These are phyloP conservation scores for Neogale vison DNA, from an alignment of 2,113 vertebrate genomes.

Conservation along the genomic window DNA sequence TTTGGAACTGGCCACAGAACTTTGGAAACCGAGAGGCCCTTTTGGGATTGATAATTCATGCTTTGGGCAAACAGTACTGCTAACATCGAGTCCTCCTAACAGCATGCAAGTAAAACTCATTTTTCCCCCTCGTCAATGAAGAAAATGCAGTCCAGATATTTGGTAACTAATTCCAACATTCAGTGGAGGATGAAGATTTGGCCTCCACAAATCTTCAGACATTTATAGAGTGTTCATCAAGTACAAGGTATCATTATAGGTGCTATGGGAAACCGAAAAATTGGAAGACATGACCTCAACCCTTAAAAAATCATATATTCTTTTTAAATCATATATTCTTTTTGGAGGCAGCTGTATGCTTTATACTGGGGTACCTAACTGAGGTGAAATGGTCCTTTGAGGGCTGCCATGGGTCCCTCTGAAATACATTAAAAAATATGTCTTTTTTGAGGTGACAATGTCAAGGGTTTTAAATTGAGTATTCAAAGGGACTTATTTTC, in stretches of 20 bases:
- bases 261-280: background rate
- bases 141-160: background rate
- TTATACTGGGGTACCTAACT: background rate
- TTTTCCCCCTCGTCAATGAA: constrained; percentile 26
- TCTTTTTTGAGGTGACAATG: background rate
- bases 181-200: background rate
- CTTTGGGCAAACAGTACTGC: background rate
- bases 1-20: background rate
- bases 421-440: too few relatives aligned
- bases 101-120: constrained; percentile 26
- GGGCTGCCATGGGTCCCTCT: background rate
- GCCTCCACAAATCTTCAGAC: background rate
- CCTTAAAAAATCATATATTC: background rate
- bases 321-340: background rate
- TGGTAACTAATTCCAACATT: background rate
- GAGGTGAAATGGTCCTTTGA: background rate
- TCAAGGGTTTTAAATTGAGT: constrained; percentile 1
- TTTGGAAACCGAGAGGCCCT: constrained; percentile 3
- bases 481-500: background rate
- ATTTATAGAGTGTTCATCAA: background rate
- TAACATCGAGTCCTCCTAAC: background rate
- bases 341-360: background rate
- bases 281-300: background rate
- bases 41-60: constrained; percentile 41
- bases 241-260: background rate